Evolutionary conservation across 2,888 invertebrate genomes (phyloP), one percentile per base, ranked within the genome.

Genomic region (Pristionchus fissidentatus): DNA sequence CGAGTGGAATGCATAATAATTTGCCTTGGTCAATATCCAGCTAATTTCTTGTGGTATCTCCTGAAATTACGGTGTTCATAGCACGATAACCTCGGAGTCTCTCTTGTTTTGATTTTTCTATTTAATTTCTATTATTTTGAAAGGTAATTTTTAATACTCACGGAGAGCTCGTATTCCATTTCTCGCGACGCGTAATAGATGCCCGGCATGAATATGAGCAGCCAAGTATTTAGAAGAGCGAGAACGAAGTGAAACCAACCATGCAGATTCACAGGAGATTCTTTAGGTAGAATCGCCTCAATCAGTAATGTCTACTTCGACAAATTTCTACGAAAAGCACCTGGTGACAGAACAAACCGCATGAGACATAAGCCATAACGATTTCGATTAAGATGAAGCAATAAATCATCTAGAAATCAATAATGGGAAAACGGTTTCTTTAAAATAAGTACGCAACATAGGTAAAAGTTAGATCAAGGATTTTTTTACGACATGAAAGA

Each of bases 221-320:
- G 22, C 70, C 70, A 46, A 1, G 49, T 26, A 77, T 77, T 77
- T 0, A 77, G 49, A 22, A 29, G 8, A 8, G 49, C 75, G 8
- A 77, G 46, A 49, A 77, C 46, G 7, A 41, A 32, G 49, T 49
- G 75, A 29, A 77, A 77, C 46, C 75, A 77, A 29, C 49, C 19
- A 22, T 49, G 5, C 26, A 77, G 29, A 29, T 41, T 46, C 1
- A 77, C 32, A 19, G 29, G 46, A 1, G 75, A 77, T 4, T 49
- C 49, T 29, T 26, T 35, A 3, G 75, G 75, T 3, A 77, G 1
- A 5, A 77, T 49, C 19, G 29, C 32, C 75, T 77, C 13, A 29
- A 70, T 22, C 66, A 41, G 35, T n/a, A 8, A 43, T 29, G 10
- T n/a, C n/a, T n/a, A n/a, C 22, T 32, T 70, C 41, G 41, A n/a